Evolutionary conservation across 2,113 vertebrate genomes (phyloP), one percentile per base, ranked within the genome.

Genomic region (Dicerorhinus sumatrensis): DNA sequence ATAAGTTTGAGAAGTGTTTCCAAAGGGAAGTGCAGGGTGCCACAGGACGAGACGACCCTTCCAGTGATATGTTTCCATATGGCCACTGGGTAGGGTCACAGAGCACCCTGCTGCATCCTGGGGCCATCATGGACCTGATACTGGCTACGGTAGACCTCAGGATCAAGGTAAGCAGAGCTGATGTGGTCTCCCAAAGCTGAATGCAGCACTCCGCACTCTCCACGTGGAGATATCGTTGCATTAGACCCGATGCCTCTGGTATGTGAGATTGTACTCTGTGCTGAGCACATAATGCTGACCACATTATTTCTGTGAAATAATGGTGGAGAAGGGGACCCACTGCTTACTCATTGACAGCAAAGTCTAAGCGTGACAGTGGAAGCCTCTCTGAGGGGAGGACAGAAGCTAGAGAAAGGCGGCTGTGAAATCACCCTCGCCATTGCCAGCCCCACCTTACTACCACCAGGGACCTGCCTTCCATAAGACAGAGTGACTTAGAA

Each of bases 161-260:
- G 9, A 4, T 31, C 11, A 2, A n/a, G 54, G 54, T 60, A 29
- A n/a, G 10, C 63, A 60, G 62, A 12, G 36, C 10, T 25, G 48
- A 3, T 20, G 31, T 89, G 46, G 16, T 2, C 94, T 67, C 7
- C 31, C 36, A 33, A 23, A 8, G 13, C 12, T 48, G 27, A 51
- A 17, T 4, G 29, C 10, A 77, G 33, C 21, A 36, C 8, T 27
- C 0, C 27, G 6, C 27, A 20, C 4, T 77, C 12, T 12, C 33
- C 56, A 2, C 0, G 0, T 42, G 75, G 46, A 76, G 4, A 33
- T 18, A 1, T 21, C 4, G 4, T 2, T 72, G 10, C 27, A 3
- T 51, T 65, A 72, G 83, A 76, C 72, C 65, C 69, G 62, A n/a
- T 31, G 3, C 60, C 77, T 63, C 87, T 51, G 33, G 13, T 46